Percentiles rank a stretch among this genome's conserved stretches.
These are phyloP conservation scores for Paedocypris micromegethes DNA, from an alignment of 2,797 vertebrate species.

Conservation along the genomic window DNA sequence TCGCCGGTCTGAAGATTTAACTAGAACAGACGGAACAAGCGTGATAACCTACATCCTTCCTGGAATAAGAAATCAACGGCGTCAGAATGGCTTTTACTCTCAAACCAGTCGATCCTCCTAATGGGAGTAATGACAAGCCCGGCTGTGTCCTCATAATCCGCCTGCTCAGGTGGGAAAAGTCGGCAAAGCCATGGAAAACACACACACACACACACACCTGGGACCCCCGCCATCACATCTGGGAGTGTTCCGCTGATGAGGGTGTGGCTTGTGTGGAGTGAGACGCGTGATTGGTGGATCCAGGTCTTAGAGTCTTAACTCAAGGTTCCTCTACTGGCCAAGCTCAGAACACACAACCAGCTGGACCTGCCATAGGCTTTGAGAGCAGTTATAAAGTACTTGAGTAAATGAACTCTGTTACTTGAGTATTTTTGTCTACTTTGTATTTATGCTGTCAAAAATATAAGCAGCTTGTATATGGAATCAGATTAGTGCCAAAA, in stretches of 20 bases:
- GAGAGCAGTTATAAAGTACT: too few relatives aligned
- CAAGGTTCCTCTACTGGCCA: conserved; percentile 61
- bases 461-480: too few relatives aligned
- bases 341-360: conserved; percentile 39
- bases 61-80: not conserved
- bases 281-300: conserved; percentile 19
- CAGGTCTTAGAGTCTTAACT: conserved; percentile 18
- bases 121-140: conserved; percentile 9
- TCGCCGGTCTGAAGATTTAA: too few relatives aligned
- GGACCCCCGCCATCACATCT: conserved; percentile 73
- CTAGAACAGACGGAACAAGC: too few relatives aligned
- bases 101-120: conserved; percentile 7
- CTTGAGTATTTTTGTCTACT: too few relatives aligned
- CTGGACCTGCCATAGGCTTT: not conserved
- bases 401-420: too few relatives aligned
- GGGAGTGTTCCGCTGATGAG: conserved; percentile 66
- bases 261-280: conserved; percentile 33
- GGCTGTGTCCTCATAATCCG: conserved; percentile 22
- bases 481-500: too few relatives aligned
- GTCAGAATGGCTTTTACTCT: not conserved
- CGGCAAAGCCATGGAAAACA: conserved; percentile 20
- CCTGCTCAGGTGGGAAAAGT: conserved; percentile 22
- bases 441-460: too few relatives aligned
- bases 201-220: conserved; percentile 60
- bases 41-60: not conserved